Conservation (phyloP, 2,797 vertebrate genomes). For the Micrastur ruficollis region DNA sequence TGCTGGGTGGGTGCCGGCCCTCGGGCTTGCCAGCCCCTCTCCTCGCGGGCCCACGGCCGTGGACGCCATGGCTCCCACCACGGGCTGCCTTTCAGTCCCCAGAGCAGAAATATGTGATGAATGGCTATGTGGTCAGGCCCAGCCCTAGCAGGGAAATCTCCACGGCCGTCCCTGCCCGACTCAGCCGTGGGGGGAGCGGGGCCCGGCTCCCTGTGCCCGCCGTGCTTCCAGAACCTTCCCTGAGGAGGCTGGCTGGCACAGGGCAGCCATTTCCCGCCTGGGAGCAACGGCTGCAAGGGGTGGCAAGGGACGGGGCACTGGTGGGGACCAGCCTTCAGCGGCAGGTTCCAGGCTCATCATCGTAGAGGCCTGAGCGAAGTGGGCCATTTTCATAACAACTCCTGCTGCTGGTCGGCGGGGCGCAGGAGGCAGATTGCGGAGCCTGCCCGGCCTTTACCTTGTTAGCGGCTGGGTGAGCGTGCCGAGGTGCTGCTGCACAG, state of each 20-base stretch:
- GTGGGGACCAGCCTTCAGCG: accelerated
- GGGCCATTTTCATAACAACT: not conserved
- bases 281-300: not conserved
- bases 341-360: not conserved
- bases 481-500: not conserved
- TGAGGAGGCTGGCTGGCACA: no score
- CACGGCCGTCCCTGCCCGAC: accelerated
- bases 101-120: accelerated
- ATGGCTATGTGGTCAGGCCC: no score
- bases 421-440: not conserved
- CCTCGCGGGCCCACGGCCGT: accelerated
- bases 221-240: not conserved
- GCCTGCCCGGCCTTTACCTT: accelerated
- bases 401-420: accelerated
- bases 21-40: not conserved
- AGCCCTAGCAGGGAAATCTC: not conserved
- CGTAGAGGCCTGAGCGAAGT: no score
- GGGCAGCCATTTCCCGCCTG: not conserved
- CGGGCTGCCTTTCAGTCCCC: not conserved
- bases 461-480: not conserved
- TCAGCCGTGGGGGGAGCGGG: not conserved
- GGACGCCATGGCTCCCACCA: accelerated
- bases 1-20: not conserved
- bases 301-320: not conserved
- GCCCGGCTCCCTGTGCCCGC: not conserved